Evolutionary conservation across 2,888 invertebrate species (phyloP), one percentile per base, ranked within the genome.

Genomic region (Hedya salicella): DNA sequence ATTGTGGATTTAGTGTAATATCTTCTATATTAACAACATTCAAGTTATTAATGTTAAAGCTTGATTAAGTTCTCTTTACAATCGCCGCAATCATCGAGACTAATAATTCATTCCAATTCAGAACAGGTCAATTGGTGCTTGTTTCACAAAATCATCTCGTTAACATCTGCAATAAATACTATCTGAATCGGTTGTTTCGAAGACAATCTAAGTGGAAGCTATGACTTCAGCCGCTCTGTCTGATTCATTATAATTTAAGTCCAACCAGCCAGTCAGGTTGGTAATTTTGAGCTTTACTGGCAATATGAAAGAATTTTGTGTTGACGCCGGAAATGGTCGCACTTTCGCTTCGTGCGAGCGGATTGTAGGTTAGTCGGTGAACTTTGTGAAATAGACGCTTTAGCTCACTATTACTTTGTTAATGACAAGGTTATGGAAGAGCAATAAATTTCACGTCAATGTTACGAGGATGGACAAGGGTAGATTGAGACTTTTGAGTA

Each of bases 321-420:
- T 44, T 6, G 39, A 44, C 32, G 46, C 65, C 52, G 59, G 59
- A 60, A 60, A 52, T 21, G 40, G 42, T 3, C 49, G 65, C 65
- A 65, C 52, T 53, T 65, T 65, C 59, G 65, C 59, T 48, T 36
- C 39, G 39, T 46, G 46, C 53, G 25, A 30, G 16, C 44, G 46
- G 48, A 64, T 50, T 53, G 52, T 65, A 52, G 52, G 52, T 60
- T 52, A 44, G 50, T 64, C 30, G 36, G 49, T 40, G 54, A 54
- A 56, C 44, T 61, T 50, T 49, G 48, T 14, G 40, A 21, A 56
- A 42, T 40, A 21, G 39, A 39, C 42, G 30, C 13, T 62, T 53
- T 54, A 48, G 39, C 30, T 21, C 19, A 40, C 48, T n/a, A 61
- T 40, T 19, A 40, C 39, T 61, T 21, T 13, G 16, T 13, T 50